Evolutionary conservation across 2,113 vertebrate genomes (phyloP), one percentile per base, ranked within the genome.

Genomic region (Cephalopholis sonnerati): DNA sequence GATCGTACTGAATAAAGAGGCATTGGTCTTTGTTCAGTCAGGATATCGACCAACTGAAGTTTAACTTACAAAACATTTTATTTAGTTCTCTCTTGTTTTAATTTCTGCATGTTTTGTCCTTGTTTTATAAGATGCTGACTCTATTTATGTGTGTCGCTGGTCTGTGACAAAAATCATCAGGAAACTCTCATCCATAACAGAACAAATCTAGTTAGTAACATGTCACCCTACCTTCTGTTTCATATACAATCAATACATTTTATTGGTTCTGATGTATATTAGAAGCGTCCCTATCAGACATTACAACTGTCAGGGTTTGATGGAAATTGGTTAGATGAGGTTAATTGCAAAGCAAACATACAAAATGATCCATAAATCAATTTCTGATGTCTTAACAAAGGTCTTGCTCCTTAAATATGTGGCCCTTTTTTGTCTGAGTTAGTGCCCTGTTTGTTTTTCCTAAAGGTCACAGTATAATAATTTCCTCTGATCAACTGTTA

Each of bases 401-500:
- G 54, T n/a, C 36, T 71, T 57, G n/a, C 36, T 27, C 24, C 44
- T 27, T 54, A 44, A 54, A 72, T 44, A 44, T 25, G 9, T 27
- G 7, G 0, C 54, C 39, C 54, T 44, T 44, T 29, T 39, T 10
- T 41, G n/a, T 18, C 17, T 25, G n/a, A 27, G 3, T 50, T 9
- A 6, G 7, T 22, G 68, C 51, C 22, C 9, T 36, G 50, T 41
- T 57, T 41, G 9, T 57, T 57, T 46, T 29, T 13, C 13, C 8
- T 57, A n/a, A 57, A 39, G 16, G 22, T 25, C 16, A 39, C 39
- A 50, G 18, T 7, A 15, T 46, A 44, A 46, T 50, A 1, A 22
- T 73, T 29, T 58, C 54, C 39, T 27, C 46, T 53, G n/a, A 67
- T 41, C 91, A n/a, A 36, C 53, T 50, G 13, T 17, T 13, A 16